Conservation (phyloP, 2,888 invertebrate species). For the Agrochola circellaris region DNA sequence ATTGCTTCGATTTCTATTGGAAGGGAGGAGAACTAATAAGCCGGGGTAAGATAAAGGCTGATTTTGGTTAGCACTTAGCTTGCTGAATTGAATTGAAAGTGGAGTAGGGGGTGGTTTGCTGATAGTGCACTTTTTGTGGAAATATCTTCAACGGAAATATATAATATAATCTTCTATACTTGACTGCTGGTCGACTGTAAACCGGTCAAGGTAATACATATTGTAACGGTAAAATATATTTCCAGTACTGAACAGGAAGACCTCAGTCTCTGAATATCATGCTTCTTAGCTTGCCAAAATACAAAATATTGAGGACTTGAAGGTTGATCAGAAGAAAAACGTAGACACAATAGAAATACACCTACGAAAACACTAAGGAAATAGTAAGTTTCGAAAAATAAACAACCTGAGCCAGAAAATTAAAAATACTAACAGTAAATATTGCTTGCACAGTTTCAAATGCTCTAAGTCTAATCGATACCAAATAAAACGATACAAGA, state of each 20-base stretch:
- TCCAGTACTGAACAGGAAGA: not conserved
- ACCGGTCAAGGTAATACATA: too few species aligned
- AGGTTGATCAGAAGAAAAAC: not conserved
- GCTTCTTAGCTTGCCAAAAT: not conserved
- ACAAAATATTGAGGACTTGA: not conserved
- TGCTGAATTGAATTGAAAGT: constrained; percentile 15
- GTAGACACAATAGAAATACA: too few species aligned
- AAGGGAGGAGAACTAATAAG: constrained; percentile 57
- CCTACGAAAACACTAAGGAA: too few species aligned
- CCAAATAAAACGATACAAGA: constrained; percentile 33
- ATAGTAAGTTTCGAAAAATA: too few species aligned
- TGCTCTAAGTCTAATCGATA: constrained; percentile 11
- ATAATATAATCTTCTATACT: not conserved
- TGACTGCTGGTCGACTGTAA: not conserved
- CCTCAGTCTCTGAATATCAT: too few species aligned
- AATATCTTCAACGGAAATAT: too few species aligned
- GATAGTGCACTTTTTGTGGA: not conserved
- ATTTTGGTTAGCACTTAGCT: constrained; percentile 48
- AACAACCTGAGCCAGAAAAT: too few species aligned
- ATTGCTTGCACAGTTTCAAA: too few species aligned
- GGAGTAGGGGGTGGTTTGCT: not conserved
- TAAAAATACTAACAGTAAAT: too few species aligned
- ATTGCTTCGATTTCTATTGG: constrained; percentile 68
- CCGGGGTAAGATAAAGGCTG: constrained; percentile 22
- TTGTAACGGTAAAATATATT: too few species aligned